Evolutionary conservation across 2,113 vertebrate genomes (phyloP).

Genomic region (Tetrao urogallus): DNA sequence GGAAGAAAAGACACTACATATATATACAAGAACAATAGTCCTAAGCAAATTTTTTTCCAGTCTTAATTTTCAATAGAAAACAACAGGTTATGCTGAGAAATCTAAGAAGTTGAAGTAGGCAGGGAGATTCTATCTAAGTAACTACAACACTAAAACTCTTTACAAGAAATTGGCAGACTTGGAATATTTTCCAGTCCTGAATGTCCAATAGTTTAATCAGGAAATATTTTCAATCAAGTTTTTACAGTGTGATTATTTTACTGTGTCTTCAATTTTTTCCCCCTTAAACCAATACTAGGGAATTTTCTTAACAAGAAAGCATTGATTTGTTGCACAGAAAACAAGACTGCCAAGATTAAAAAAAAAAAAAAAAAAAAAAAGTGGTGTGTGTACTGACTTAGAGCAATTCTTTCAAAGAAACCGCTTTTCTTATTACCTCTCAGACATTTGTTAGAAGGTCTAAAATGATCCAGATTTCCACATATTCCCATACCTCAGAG

Average conservation of each 20-base stretch:
- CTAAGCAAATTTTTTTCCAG: not conserved
- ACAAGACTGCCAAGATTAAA: not conserved
- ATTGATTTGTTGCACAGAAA: not conserved
- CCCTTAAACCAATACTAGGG: not conserved
- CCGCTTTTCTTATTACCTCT: not conserved
- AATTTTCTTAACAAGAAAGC: not conserved
- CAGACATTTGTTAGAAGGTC: not conserved
- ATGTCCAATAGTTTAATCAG: not conserved
- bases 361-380: not conserved
- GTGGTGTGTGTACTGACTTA: not conserved
- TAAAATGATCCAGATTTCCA: not conserved
- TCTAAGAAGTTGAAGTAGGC: not conserved
- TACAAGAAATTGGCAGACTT: not conserved
- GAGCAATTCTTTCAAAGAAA: not conserved
- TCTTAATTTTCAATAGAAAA: not conserved
- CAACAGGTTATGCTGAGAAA: not conserved
- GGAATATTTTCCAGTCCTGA: not conserved
- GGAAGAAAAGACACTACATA: not conserved
- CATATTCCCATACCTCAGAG: constrained; percentile 80
- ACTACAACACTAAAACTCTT: not conserved
- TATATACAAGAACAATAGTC: not conserved
- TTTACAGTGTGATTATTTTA: not conserved
- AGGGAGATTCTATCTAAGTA: not conserved
- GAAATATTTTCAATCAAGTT: not conserved
- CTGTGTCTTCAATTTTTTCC: not conserved